phyloP scores from a whole-genome alignment of 2,797 vertebrate species.

The Labroides dimidiatus region DNA sequence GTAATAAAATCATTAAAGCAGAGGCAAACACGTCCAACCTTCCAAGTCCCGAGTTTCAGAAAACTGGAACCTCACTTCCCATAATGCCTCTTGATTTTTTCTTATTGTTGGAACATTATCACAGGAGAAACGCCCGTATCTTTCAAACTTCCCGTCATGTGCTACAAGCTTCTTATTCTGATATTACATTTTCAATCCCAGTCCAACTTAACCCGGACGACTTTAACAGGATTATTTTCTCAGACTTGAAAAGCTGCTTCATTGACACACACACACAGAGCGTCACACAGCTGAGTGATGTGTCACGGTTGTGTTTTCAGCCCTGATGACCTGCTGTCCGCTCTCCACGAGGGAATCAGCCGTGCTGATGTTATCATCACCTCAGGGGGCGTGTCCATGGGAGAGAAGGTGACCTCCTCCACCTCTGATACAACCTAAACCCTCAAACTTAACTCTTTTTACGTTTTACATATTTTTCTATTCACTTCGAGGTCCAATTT shows the following conservation, averaged over 20 bases:
- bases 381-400: conserved; percentile 98
- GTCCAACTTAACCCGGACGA: background rate
- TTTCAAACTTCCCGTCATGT: background rate
- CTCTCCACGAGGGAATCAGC: conserved; percentile 98
- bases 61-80: background rate
- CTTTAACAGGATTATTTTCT: background rate
- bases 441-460: no score
- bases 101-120: background rate
- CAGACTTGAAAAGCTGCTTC: background rate
- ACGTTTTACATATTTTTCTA: no score
- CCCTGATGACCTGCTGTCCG: conserved; percentile 97
- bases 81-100: background rate
- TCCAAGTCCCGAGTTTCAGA: background rate
- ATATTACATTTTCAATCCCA: background rate
- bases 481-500: no score
- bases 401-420: conserved; percentile 90
- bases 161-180: background rate
- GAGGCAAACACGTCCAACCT: background rate
- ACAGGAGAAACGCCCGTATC: background rate
- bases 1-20: background rate
- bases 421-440: background rate
- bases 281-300: background rate
- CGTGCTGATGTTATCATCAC: conserved; percentile 99
- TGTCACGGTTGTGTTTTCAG: conserved; percentile 77
- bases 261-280: background rate